Evolutionary conservation across 2,888 invertebrate genomes (phyloP), one percentile per base, ranked within the genome.

Genomic region (Thumatha senex): DNA sequence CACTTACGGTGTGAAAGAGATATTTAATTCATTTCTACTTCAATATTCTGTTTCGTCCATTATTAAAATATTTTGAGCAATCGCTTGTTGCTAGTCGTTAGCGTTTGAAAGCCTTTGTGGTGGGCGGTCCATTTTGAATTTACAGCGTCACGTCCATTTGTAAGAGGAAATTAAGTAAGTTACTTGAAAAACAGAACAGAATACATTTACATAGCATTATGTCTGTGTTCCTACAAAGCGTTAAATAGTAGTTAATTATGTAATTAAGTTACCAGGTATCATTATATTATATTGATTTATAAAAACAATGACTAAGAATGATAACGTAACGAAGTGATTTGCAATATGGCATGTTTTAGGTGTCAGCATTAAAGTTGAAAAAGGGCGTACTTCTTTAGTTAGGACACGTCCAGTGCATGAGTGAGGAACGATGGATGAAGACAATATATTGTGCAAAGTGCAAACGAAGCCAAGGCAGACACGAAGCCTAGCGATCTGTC

Each of bases 121-220:
- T 39, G n/a, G 11, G 0, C 15, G 15, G n/a, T 35, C 11, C 11
- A 44, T 35, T 44, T 34, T 34, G 15, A 43, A 34, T 13, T 35
- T 24, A 44, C 35, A 35, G 18, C 35, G 24, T 13, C 10, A 5
- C 11, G 35, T 35, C 43, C 35, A 35, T 35, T 44, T 44, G 44
- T 13, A 35, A 11, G 18, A 44, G 34, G 24, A 44, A 44, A 34
- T 34, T 43, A 18, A 43, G 18, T 43, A 43, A 13, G 35, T 36
- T 35, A 24, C 44, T 44, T 44, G 35, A 35, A 29, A 24, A 44
- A 44, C 35, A 44, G 33, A 43, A 42, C 42, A 42, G 33, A 43
- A 43, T 43, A 34, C 18, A 43, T 43, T 43, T 33, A 33, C 42
- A 33, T 43, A 43, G 12, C 10, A 43, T 43, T 36, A 36, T 14